Evolutionary conservation across 2,888 invertebrate species (phyloP), one percentile per base, ranked within the genome.

Genomic region (Parasteatoda lunata): DNA sequence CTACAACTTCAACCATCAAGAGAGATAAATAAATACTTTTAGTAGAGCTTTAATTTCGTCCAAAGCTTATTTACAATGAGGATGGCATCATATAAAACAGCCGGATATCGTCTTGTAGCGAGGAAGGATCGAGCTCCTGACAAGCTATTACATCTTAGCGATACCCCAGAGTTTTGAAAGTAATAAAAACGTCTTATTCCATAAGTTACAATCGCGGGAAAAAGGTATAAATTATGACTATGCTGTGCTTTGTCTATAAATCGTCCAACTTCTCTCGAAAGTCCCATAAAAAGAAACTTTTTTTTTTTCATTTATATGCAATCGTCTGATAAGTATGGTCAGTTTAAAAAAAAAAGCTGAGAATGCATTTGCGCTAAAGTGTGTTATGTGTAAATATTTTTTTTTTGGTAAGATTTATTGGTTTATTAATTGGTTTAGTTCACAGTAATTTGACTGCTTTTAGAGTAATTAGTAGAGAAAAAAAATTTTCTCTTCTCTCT

Each of bases 131-230:
- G 49, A 48, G 47, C 11, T 65, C n/a, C 3, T 64, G 64, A 71
- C 78, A 70, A 8, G 51, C 45, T 69, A 77, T 77, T 45, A 52
- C 13, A 8, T 51, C 71, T 5, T 49, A 47, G 70, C 11, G 47
- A 71, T 71, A 70, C 30, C 30, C 71, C 71, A 79, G 78, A 71
- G 78, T 71, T 71, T 54, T 48, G 59, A 52, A 45, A 49, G 72
- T 13, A 45, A 72, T 72, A 80, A 80, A 72, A 72, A 7, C 54
- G 65, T 30, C 52, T n/a, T 30, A 68, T 6, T 13, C 4, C 13
- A 51, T 45, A 68, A 66, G 51, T 68, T 47, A 45, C 77, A 66
- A 51, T 51, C 54, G 30, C 54, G 6, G 64, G 72, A 45, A 9
- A 75, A 59, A 68, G 45, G 65, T 68, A 65, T 51, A 68, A 77